phyloP scores from a whole-genome alignment of 2,888 invertebrate species.

The Drosophila acutilabella region DNA sequence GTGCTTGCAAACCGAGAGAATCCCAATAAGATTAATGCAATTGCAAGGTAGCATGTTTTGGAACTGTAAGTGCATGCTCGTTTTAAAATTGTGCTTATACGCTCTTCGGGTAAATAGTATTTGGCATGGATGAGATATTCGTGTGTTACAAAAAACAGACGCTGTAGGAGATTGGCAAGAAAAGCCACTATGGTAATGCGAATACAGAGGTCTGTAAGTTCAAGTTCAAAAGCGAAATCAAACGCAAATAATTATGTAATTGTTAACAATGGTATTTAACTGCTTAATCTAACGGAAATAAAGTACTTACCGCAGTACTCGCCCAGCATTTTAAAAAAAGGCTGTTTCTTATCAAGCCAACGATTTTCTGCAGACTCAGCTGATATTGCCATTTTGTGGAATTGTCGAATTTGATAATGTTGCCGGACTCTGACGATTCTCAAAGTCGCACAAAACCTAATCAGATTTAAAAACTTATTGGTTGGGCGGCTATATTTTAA shows the following conservation, averaged over 20 bases:
- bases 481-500: background rate
- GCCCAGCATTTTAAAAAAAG: slow-evolving; percentile 42
- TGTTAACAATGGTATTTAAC: too few species aligned
- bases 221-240: background rate
- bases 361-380: background rate
- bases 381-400: slow-evolving; percentile 36
- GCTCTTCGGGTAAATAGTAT: slow-evolving; percentile 63
- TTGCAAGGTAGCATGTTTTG: slow-evolving; percentile 13
- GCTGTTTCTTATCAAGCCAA: slow-evolving; percentile 12
- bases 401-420: too few species aligned
- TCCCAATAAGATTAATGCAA: slow-evolving; percentile 34
- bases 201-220: slow-evolving; percentile 52
- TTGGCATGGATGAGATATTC: slow-evolving; percentile 56
- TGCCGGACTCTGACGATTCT: background rate
- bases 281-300: too few species aligned
- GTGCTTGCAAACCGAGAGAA: slow-evolving; percentile 37
- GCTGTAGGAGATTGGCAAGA: slow-evolving; percentile 61
- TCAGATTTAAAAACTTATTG: background rate
- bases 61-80: slow-evolving; percentile 49
- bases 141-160: slow-evolving; percentile 33
- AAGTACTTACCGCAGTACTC: slow-evolving; percentile 45
- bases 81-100: slow-evolving; percentile 50
- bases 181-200: slow-evolving; percentile 39
- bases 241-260: background rate
- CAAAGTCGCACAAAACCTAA: background rate